These are phyloP conservation scores for Metalampra italica DNA, from an alignment of 2,888 invertebrate species.

Conservation along the genomic window DNA sequence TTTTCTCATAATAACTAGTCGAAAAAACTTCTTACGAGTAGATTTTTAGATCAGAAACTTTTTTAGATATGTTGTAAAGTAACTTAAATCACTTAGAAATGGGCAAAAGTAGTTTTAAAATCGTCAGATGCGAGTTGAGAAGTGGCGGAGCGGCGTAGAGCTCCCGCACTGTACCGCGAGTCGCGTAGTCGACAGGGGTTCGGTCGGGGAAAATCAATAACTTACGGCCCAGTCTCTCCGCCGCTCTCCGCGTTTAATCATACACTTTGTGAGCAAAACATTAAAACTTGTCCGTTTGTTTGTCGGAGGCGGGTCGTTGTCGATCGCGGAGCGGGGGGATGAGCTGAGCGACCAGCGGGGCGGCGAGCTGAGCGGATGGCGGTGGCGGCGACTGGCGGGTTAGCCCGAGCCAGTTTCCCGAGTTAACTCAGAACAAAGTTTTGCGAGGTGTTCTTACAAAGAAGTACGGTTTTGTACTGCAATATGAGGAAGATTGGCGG, in stretches of 20 bases:
- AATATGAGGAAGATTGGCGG: conserved; percentile 65
- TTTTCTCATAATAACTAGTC: conserved; percentile 60
- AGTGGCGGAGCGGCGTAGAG: conserved; percentile 46
- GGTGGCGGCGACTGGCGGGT: conserved; percentile 37
- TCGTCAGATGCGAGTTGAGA: conserved; percentile 40
- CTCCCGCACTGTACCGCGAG: conserved; percentile 55
- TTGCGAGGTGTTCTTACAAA: conserved; percentile 73
- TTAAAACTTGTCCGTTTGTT: conserved; percentile 79
- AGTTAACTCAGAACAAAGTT: conserved; percentile 76
- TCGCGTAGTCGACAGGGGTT: conserved; percentile 71
- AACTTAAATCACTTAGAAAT: conserved; percentile 23
- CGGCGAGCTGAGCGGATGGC: conserved; percentile 42
- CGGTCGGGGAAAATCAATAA: conserved; percentile 78
- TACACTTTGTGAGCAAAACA: conserved; percentile 79
- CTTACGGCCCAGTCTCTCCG: conserved; percentile 78
- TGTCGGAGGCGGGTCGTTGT: conserved; percentile 65
- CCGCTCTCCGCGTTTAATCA: conserved; percentile 79
- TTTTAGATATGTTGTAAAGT: conserved; percentile 36
- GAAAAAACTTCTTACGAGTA: conserved; percentile 53
- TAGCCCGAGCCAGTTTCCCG: conserved; percentile 41
- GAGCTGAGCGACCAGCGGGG: conserved; percentile 33
- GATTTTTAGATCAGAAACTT: conserved; percentile 40
- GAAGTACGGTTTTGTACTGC: conserved; percentile 72
- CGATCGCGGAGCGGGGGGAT: conserved; percentile 40
- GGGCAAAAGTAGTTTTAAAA: conserved; percentile 46